Evolutionary conservation across 2,113 vertebrate species (phyloP), one percentile per base, ranked within the genome.

Genomic region (Budorcas taxicolor): DNA sequence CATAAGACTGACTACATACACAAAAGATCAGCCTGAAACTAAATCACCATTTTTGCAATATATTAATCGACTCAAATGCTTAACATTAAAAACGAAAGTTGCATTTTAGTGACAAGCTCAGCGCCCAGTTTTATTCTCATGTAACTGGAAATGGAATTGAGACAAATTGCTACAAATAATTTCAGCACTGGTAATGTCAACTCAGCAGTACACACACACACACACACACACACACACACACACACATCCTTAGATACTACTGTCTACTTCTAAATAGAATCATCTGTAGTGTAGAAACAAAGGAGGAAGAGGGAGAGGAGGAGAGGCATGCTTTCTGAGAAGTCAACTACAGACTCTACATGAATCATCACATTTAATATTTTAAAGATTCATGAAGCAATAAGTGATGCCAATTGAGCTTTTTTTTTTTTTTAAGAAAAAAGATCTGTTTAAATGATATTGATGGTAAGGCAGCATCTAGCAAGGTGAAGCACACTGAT

Each of bases 401-500:
- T 98, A 98, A 98, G 97, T 98, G 97, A 98, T 98, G 97, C 97
- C 98, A 98, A 99, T 98, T 98, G 98, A 95, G 96, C 98, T 99
- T 98, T 98, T 58, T 58, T 57, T 55, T 60, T 62, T 60, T 15
- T 58, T 29, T 2, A 55, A 40, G 40, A 53, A 14, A 52, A 53
- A 15, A 96, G 98, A 98, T 98, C 98, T 98, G 97, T 99, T 98
- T 98, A 99, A 99, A 98, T 98, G 97, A 97, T 98, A 98, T 98
- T 99, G 98, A 98, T 98, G 97, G 98, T 98, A 99, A 98, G 97
- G 98, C 97, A 98, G 98, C 97, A 90, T 97, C 97, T 96, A 98
- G 98, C 98, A 99, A 99, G 99, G 99, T 99, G 99, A 99, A 98
- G 98, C 98, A 98, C 98, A 98, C 98, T 98, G 99, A 99, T 99